phyloP scores from a whole-genome alignment of 1,140 invertebrate species.

The Procambarus virginalis region DNA sequence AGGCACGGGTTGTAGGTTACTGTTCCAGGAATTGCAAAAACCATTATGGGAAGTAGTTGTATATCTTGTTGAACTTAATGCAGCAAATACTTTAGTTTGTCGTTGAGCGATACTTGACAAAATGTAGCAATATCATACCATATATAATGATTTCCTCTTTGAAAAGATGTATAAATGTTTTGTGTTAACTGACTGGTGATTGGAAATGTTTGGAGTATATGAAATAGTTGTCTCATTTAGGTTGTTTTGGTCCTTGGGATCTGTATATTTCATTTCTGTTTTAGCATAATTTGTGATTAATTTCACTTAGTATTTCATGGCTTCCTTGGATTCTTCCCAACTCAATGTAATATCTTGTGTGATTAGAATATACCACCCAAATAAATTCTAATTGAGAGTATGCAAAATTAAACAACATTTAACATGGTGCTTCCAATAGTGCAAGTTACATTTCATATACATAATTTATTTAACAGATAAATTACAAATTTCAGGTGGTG shows the following conservation, averaged over 20 bases:
- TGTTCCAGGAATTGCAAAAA: slow-evolving; percentile 34
- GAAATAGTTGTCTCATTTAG: slow-evolving; percentile 27
- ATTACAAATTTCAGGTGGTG: neutral
- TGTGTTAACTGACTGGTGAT: slow-evolving; percentile 44
- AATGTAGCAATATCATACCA: neutral
- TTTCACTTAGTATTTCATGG: slow-evolving; percentile 15
- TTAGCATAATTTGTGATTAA: slow-evolving; percentile 42
- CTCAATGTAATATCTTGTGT: neutral
- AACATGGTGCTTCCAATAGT: neutral
- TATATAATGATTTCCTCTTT: slow-evolving; percentile 9
- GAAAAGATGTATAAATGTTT: slow-evolving; percentile 21
- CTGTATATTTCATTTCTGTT: slow-evolving; percentile 30
- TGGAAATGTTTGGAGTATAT: slow-evolving; percentile 37
- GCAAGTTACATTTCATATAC: neutral
- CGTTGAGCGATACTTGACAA: neutral
- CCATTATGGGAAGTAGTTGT: slow-evolving; percentile 3
- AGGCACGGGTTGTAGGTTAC: slow-evolving; percentile 44
- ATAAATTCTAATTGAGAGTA: neutral
- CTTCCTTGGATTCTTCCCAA: neutral
- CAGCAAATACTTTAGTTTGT: slow-evolving; percentile 31
- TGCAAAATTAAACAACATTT: neutral
- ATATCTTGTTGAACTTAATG: slow-evolving; percentile 36
- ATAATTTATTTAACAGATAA: neutral
- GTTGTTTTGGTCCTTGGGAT: slow-evolving; percentile 46
- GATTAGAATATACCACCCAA: neutral